Conservation (phyloP, 2,113 vertebrate species). For the Perccottus glenii region DNA sequence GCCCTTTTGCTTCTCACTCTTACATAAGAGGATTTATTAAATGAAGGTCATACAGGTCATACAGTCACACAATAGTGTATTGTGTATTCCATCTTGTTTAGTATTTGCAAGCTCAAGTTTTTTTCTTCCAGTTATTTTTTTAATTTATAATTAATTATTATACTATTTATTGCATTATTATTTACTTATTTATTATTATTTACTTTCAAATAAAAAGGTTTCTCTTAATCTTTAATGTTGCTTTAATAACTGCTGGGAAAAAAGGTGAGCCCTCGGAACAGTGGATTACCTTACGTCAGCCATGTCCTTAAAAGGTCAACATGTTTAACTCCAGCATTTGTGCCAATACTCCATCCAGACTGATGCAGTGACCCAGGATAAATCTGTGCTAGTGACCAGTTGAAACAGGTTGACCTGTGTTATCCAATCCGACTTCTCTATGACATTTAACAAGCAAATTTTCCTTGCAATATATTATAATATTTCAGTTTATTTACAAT, state of each 20-base stretch:
- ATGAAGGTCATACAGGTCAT: conserved; percentile 35
- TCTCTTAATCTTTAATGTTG: too few relatives aligned
- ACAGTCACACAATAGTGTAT: not conserved
- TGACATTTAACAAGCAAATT: not conserved
- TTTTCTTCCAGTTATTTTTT: too few relatives aligned
- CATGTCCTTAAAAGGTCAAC: conserved; percentile 9
- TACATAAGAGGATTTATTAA: conserved; percentile 63
- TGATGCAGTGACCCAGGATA: conserved; percentile 11
- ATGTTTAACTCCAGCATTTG: conserved; percentile 3
- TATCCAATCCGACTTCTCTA: conserved; percentile 6
- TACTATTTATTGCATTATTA: too few relatives aligned
- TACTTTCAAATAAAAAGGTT: too few relatives aligned
- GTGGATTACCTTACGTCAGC: not conserved
- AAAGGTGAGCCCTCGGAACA: not conserved
- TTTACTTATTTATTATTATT: too few relatives aligned
- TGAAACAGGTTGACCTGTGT: conserved; percentile 1
- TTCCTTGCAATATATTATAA: not conserved
- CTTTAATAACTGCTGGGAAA: not conserved
- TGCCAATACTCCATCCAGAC: conserved; percentile 22
- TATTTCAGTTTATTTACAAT: too few relatives aligned
- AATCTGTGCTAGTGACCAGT: conserved; percentile 19
- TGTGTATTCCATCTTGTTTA: not conserved
- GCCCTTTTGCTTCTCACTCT: conserved; percentile 20
- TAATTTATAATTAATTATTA: too few relatives aligned
- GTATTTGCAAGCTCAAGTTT: not conserved